Conservation (phyloP, 2,797 vertebrate species). For the Psittacula echo region DNA sequence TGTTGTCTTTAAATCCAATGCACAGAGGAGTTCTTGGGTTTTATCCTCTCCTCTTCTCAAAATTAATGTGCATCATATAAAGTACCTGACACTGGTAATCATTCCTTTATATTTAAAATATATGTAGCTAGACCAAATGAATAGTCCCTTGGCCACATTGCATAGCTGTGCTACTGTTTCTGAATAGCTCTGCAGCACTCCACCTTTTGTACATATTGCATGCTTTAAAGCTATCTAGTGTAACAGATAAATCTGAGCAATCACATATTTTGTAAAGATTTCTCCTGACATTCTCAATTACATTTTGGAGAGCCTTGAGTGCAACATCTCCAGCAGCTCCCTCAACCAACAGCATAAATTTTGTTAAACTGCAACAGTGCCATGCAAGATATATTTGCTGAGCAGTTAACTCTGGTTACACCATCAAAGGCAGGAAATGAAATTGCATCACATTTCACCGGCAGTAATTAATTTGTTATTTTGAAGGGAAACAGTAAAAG, state of each 20-base stretch:
- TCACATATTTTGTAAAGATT: slow-evolving; percentile 56
- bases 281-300: slow-evolving; percentile 72
- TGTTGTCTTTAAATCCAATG: background rate
- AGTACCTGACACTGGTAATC: background rate
- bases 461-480: slow-evolving; percentile 41
- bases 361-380: slow-evolving; percentile 53
- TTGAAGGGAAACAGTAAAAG: background rate
- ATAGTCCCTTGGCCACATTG: background rate
- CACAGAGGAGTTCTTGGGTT: background rate
- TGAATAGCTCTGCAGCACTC: background rate
- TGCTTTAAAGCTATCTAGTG: slow-evolving; percentile 29
- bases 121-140: background rate
- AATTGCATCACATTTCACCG: slow-evolving; percentile 7
- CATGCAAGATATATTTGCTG: slow-evolving; percentile 65
- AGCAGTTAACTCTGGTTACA: slow-evolving; percentile 47
- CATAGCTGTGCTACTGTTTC: background rate
- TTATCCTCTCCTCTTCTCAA: slow-evolving; percentile 18
- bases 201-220: background rate
- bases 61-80: slow-evolving; percentile 20
- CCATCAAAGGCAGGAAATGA: slow-evolving; percentile 12
- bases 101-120: slow-evolving; percentile 58
- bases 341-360: slow-evolving; percentile 69
- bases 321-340: slow-evolving; percentile 55
- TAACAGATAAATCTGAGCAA: slow-evolving; percentile 59
- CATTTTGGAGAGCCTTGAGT: slow-evolving; percentile 64